Evolutionary conservation across 2,888 invertebrate genomes (phyloP).

Genomic region (Morpho achilles): DNA sequence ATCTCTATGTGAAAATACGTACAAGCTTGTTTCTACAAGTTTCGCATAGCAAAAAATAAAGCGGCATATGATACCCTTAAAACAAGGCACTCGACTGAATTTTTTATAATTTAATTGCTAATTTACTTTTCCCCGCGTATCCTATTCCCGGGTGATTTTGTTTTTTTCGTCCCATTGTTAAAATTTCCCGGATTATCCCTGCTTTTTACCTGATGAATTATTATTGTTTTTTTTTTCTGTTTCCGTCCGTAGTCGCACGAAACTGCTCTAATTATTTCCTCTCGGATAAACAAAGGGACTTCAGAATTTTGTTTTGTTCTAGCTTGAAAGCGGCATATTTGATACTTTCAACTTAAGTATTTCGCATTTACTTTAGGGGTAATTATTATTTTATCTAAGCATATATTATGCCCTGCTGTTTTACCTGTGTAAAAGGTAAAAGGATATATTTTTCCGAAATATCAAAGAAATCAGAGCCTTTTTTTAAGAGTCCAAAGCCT

Average conservation of each 20-base stretch:
- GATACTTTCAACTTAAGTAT: no score
- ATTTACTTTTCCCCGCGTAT: constrained; percentile 56
- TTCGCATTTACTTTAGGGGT: no score
- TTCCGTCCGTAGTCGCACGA: constrained; percentile 49
- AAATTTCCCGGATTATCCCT: constrained; percentile 59
- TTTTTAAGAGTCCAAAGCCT: no score
- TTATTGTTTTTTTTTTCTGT: constrained; percentile 51
- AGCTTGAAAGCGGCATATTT: constrained; percentile 5
- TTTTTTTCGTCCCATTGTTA: constrained; percentile 50
- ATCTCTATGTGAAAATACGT: not conserved
- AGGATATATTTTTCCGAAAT: no score
- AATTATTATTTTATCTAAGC: no score
- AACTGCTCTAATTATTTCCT: constrained; percentile 70
- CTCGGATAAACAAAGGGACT: constrained; percentile 62
- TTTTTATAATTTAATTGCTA: constrained; percentile 73
- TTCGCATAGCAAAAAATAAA: constrained; percentile 49
- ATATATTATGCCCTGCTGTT: no score
- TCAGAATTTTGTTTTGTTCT: constrained; percentile 33
- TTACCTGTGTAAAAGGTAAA: no score
- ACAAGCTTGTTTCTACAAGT: constrained; percentile 19
- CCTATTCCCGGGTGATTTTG: constrained; percentile 36
- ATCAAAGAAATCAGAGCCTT: no score
- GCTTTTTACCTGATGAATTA: constrained; percentile 63
- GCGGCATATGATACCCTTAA: constrained; percentile 47
- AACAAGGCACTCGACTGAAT: constrained; percentile 51